A percentile compares a stretch with the other conserved stretches of the same genome.
Evolutionary conservation across 2,888 invertebrate species (phyloP).

Genomic region (Tenthredo livida): DNA sequence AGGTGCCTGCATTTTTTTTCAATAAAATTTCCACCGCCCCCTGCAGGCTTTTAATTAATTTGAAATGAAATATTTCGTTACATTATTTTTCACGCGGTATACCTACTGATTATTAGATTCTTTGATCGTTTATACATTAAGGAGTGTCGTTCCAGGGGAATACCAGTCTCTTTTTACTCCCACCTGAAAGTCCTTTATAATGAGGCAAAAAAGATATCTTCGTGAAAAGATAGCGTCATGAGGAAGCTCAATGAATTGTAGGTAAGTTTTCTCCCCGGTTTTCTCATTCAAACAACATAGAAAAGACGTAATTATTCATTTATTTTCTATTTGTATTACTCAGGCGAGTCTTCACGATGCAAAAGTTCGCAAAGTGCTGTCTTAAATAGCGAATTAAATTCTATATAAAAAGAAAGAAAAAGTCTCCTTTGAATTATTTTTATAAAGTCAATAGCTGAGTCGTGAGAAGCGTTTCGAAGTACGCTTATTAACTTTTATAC

Average conservation of each 20-base stretch:
- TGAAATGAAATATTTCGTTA: conserved; percentile 2
- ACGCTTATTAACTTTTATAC: not conserved
- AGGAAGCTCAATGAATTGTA: not conserved
- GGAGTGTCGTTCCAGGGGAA: not conserved
- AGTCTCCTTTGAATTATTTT: not conserved
- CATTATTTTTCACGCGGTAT: not conserved
- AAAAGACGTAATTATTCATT: not conserved
- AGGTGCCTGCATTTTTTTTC: not conserved
- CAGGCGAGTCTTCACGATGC: not conserved
- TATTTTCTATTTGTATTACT: not conserved
- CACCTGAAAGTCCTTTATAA: not conserved
- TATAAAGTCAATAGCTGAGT: not conserved
- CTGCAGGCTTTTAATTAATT: not conserved
- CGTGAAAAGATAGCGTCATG: not conserved
- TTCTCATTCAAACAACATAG: not conserved
- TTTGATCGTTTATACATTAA: not conserved
- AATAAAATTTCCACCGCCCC: not conserved
- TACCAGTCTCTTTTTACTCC: not conserved
- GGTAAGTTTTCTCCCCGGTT: no score
- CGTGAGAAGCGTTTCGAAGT: not conserved
- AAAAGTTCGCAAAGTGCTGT: not conserved
- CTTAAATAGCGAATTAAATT: not conserved
- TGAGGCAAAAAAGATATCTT: no score
- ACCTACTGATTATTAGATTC: not conserved
- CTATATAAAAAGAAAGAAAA: not conserved